Evolutionary conservation across 2,888 invertebrate genomes (phyloP), one percentile per base, ranked within the genome.

Genomic region (Plebejus anna): DNA sequence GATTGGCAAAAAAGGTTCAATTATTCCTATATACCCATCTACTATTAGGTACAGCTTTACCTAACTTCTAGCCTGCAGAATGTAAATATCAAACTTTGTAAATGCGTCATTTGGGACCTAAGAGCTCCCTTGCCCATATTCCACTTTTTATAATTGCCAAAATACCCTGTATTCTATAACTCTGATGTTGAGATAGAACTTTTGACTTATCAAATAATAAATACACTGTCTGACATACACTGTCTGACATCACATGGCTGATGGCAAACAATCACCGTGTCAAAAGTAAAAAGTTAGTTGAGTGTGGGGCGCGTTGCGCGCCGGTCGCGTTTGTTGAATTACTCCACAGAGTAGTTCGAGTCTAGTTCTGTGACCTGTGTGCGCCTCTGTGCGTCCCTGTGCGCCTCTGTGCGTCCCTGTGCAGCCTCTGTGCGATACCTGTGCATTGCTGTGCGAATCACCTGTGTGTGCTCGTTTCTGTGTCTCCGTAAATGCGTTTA

Each of bases 271-370:
- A 66, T 66, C 66, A 66, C 66, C 66, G 13, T 66, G 66, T 32
- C 66, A 32, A 11, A 66, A 82, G 66, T 32, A 32, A 32, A 11
- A 66, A 82, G 80, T 79, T 84, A 87, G 87, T 87, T 79, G 80
- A 80, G 82, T 81, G 79, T 77, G 76, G 77, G 79, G 80, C 81
- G 77, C 80, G 79, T 81, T 75, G 79, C 82, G 80, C 84, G 81
- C 76, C 80, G 80, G 81, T 83, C 84, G 83, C 79, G 81, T 76
- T 55, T 70, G 61, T 70, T 51, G 71, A 76, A 77, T 75, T 77
- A 51, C 78, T 79, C 77, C 47, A 61, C 36, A 32, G 76, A 77
- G 79, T 71, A 76, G 76, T 78, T 78, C 76, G 75, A 72, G 66
- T 72, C 42, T 22, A 51, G 57, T 75, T 77, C 61, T 72, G 76